These are phyloP conservation scores for Myxocyprinus asiaticus DNA, from an alignment of 2,113 vertebrate species.

Conservation along the genomic window DNA sequence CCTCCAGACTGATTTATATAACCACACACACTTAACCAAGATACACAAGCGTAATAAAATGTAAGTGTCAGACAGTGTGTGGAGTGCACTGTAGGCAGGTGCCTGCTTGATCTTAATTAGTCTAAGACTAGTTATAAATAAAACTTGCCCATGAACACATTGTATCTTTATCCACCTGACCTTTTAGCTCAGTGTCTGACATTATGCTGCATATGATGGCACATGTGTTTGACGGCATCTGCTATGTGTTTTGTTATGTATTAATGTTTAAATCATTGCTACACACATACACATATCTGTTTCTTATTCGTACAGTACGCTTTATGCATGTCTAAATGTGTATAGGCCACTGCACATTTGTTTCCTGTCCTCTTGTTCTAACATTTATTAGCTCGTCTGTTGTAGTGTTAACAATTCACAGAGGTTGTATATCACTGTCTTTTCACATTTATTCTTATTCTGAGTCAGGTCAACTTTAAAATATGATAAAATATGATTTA, in stretches of 20 bases:
- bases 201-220: neutral
- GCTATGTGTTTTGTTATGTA: no score
- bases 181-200: neutral
- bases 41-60: neutral
- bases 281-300: neutral
- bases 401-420: conserved; percentile 11
- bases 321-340: neutral
- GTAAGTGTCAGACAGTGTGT: neutral
- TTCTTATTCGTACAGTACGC: neutral
- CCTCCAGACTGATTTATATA: conserved; percentile 50
- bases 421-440: neutral
- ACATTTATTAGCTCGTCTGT: conserved; percentile 2
- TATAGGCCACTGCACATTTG: conserved; percentile 25
- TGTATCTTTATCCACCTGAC: neutral
- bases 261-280: no score
- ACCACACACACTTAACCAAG: conserved; percentile 13
- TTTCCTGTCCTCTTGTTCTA: neutral
- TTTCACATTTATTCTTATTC: neutral
- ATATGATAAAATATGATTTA: no score
- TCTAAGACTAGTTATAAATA: neutral
- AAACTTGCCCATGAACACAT: neutral
- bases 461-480: neutral
- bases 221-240: no score
- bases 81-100: neutral
- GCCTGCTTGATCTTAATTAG: conserved; percentile 3